A percentile compares a stretch with the other conserved stretches of the same genome.
Evolutionary conservation across 2,797 vertebrate species (phyloP).

Genomic region (Muscicapa striata): DNA sequence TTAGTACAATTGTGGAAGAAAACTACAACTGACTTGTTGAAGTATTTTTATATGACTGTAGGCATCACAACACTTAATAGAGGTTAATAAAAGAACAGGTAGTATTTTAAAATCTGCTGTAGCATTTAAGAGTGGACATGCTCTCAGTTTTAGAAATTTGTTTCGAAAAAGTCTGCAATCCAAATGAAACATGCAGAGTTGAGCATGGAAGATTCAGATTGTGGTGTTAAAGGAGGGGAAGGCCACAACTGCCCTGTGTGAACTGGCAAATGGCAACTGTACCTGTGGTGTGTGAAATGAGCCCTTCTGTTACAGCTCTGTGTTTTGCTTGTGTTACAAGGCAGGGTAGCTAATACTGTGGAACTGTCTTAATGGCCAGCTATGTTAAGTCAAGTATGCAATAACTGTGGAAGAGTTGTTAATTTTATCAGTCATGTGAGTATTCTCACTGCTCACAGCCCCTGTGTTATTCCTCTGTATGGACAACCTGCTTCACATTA

Average conservation of each 20-base stretch:
- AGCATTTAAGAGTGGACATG: neutral
- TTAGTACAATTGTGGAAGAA: neutral
- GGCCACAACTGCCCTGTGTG: rapidly evolving
- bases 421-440: neutral
- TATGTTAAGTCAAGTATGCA: neutral
- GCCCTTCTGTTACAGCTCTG: neutral
- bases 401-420: neutral
- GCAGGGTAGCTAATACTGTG: neutral
- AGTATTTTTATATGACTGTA: neutral
- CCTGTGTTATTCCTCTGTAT: neutral
- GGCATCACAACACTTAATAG: neutral
- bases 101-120: neutral
- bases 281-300: neutral
- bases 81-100: neutral
- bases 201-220: neutral
- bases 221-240: rapidly evolving
- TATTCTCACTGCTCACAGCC: neutral
- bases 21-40: neutral
- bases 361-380: neutral
- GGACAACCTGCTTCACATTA: neutral
- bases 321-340: neutral
- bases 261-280: neutral
- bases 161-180: neutral
- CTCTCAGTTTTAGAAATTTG: neutral
- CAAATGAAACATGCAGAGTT: neutral